A percentile compares a stretch with the other conserved stretches of the same genome.
Evolutionary conservation across 2,888 invertebrate species (phyloP).

Genomic region (Drosophila algonquin): DNA sequence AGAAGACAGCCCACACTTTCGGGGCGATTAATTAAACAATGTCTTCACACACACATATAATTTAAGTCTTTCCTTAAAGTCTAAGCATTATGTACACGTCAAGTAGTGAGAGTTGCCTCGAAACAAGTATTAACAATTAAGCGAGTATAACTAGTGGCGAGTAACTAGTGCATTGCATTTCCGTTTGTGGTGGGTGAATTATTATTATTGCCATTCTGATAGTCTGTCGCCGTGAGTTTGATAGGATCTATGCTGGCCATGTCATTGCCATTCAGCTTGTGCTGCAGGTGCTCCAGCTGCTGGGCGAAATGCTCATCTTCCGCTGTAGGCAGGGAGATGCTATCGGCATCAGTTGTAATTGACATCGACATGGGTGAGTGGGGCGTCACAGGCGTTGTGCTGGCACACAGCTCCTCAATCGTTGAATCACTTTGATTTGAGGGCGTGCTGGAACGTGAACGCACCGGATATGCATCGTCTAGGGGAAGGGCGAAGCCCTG

Average conservation of each 20-base stretch:
- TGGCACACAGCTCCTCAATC: conserved; percentile 62
- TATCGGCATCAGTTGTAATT: conserved; percentile 52
- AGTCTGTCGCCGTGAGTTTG: conserved; percentile 61
- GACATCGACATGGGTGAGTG: conserved; percentile 64
- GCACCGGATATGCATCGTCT: conserved; percentile 69
- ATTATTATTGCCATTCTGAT: conserved; percentile 63
- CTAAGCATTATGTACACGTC: conserved; percentile 64
- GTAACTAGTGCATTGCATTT: conserved; percentile 24
- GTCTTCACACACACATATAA: conserved; percentile 41
- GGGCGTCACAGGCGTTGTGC: conserved; percentile 59
- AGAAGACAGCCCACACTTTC: conserved; percentile 27
- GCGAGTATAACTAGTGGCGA: conserved; percentile 34
- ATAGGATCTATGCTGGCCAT: conserved; percentile 43
- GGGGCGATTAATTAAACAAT: conserved; percentile 39
- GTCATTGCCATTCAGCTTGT: conserved; percentile 71
- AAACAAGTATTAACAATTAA: conserved; percentile 42
- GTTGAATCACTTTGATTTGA: conserved; percentile 71
- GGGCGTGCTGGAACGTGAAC: conserved; percentile 67
- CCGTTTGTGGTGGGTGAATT: conserved; percentile 24
- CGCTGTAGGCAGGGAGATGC: conserved; percentile 31
- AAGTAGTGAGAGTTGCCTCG: conserved; percentile 40
- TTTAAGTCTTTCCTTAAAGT: conserved; percentile 54
- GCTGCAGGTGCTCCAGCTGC: conserved; percentile 72
- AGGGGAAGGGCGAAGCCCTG: conserved; percentile 81
- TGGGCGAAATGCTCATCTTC: conserved; percentile 72